These are phyloP conservation scores for Eciton burchellii DNA, from an alignment of 1,140 invertebrate genomes.

Conservation along the genomic window DNA sequence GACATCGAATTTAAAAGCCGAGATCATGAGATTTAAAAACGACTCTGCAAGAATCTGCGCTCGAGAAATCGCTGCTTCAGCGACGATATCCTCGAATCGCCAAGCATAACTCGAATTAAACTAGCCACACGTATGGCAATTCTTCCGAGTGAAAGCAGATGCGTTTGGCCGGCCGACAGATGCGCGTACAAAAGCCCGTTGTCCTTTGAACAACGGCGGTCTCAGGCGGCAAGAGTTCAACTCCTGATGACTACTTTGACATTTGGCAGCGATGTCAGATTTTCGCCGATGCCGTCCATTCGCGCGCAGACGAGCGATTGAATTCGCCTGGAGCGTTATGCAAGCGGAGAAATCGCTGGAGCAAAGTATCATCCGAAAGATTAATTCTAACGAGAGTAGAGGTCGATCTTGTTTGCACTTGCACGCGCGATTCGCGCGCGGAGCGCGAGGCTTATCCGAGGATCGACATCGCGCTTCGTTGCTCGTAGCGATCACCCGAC, in stretches of 20 bases:
- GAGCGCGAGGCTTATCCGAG: too few relatives aligned
- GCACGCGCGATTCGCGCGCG: too few relatives aligned
- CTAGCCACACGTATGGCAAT: slow-evolving; percentile 22
- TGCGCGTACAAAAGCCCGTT: slow-evolving; percentile 48
- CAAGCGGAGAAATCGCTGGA: too few relatives aligned
- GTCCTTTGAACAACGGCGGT: slow-evolving; percentile 35
- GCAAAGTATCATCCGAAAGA: too few relatives aligned
- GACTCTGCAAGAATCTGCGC: too few relatives aligned
- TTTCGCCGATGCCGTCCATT: background rate
- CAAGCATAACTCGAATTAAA: slow-evolving; percentile 49
- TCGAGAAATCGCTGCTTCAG: too few relatives aligned
- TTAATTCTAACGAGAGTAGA: too few relatives aligned
- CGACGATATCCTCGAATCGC: slow-evolving; percentile 13
- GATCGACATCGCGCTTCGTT: too few relatives aligned
- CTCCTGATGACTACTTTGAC: slow-evolving; percentile 42
- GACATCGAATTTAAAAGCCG: background rate
- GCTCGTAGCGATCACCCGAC: too few relatives aligned
- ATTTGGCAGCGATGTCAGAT: background rate
- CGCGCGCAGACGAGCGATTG: background rate
- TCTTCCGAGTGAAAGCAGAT: slow-evolving; percentile 48
- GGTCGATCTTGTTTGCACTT: too few relatives aligned
- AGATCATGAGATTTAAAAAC: too few relatives aligned
- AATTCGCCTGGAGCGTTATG: too few relatives aligned
- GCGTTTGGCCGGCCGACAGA: slow-evolving; percentile 45
- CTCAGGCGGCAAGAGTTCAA: slow-evolving; percentile 6